Percentiles rank a stretch among this genome's conserved stretches.
These are phyloP conservation scores for Agapostemon virescens DNA, from an alignment of 2,888 invertebrate species.

Conservation along the genomic window DNA sequence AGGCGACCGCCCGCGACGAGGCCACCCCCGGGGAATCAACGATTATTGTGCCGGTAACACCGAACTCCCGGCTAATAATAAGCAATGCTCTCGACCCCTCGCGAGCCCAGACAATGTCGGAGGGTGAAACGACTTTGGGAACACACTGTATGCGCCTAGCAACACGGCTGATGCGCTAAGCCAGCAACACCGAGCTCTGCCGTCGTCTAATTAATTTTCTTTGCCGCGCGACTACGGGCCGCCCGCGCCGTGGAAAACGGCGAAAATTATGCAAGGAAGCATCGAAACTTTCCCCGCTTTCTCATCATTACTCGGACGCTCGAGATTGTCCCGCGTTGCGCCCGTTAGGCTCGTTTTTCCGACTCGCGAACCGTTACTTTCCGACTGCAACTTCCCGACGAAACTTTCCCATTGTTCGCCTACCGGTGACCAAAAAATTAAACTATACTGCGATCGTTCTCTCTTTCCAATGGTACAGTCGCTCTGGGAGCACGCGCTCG, in stretches of 20 bases:
- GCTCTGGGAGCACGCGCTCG: neutral
- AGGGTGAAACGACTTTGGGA: constrained; percentile 45
- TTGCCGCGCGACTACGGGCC: constrained; percentile 59
- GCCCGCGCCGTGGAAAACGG: constrained; percentile 46
- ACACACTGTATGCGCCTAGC: constrained; percentile 35
- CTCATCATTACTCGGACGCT: constrained; percentile 50
- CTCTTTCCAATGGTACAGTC: neutral
- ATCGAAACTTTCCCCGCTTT: constrained; percentile 62
- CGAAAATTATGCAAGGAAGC: constrained; percentile 58
- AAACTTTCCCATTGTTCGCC: constrained; percentile 19
- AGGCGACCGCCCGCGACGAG: constrained; percentile 12
- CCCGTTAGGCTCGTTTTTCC: constrained; percentile 21
- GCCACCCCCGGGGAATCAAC: constrained; percentile 39
- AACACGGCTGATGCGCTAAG: constrained; percentile 2
- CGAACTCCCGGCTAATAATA: constrained; percentile 53
- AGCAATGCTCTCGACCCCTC: constrained; percentile 48
- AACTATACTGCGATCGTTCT: neutral
- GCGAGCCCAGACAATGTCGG: constrained; percentile 36
- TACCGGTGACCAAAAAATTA: neutral
- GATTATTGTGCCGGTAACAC: constrained; percentile 50
- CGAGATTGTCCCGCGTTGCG: constrained; percentile 19
- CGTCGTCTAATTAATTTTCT: constrained; percentile 68
- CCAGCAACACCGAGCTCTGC: constrained; percentile 15
- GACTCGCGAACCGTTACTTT: neutral
- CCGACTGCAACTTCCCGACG: constrained; percentile 4